Base-by-base conservation (phyloP, 1,140 invertebrate species). In the Pseudoatta argentina region DNA sequence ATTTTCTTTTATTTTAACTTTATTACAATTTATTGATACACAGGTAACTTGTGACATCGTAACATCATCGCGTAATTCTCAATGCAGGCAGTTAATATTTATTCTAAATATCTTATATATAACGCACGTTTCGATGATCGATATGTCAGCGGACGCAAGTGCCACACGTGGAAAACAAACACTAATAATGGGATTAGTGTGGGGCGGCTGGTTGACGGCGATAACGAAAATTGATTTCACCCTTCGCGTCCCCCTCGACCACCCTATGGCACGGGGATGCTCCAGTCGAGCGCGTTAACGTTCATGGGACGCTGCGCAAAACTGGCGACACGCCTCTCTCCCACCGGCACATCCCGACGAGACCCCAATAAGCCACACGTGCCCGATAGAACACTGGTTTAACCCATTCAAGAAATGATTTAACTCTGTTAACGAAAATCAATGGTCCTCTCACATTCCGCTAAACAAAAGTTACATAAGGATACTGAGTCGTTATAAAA, bases 211-310 rank as follows among this genome's bases (percentile, higher is more conserved):
- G 88, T 92, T 88, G 88, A 89, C 90, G 88, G 87, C 88, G 94
- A 94, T 94, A 94, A 94, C 93, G 92, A 90, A 94, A 94, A 94
- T 94, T 94, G 94, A 94, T 94, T 94, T 92, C 90, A 91, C 90
- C 92, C 92, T 87, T 86, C 78, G 81, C 86, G 39, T 63, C 55
- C 61, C 75, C 59, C 55, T 69, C 48, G 48, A 14, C 27, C 21
- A 27, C 34, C 44, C 73, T 4, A 48, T 57, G 57, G 76, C 59
- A 89, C 83, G 88, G 86, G 88, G 79, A 87, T 86, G 79, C 79
- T 72, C 86, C 48, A 86, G 87, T 87, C 75, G 81, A 87, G 88
- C 88, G 88, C 87, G 79, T 91, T 92, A 88, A 93, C 88, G 92
- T 93, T 93, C 93, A 93, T 92, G 93, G 93, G 93, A 93, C 92